A percentile compares a stretch with the other conserved stretches of the same genome.
Conservation (phyloP, 2,888 invertebrate species). For the Sesamia inferens region DNA sequence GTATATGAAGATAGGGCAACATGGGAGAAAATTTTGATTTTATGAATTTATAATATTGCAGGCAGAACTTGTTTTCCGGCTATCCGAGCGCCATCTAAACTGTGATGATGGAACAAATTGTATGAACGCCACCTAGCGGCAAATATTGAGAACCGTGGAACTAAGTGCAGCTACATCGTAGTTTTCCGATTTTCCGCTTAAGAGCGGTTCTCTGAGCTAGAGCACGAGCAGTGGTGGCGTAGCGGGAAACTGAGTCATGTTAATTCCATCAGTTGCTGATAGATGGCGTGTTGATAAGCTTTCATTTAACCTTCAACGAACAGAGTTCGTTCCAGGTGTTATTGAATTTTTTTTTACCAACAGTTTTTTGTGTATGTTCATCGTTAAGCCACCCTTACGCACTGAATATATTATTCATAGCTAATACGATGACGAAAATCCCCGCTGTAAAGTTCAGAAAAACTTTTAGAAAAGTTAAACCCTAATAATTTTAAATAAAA, state of each 20-base stretch:
- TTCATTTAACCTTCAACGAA: not conserved
- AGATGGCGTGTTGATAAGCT: constrained; percentile 65
- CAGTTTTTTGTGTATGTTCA: not conserved
- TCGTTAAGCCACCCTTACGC: not conserved
- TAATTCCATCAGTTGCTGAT: constrained; percentile 60
- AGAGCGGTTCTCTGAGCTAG: not conserved
- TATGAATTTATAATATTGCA: constrained; percentile 27
- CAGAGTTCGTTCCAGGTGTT: constrained; percentile 14
- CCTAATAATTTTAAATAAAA: not conserved
- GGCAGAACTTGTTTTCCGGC: not conserved
- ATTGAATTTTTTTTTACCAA: constrained; percentile 34
- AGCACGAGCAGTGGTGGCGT: not conserved
- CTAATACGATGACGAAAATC: not conserved
- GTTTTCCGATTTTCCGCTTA: constrained; percentile 8
- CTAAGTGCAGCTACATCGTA: not conserved
- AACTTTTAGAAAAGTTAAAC: not conserved
- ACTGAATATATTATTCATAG: not conserved
- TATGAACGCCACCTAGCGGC: constrained; percentile 30
- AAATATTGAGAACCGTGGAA: not conserved
- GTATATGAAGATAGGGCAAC: not conserved
- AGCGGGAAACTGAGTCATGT: not conserved
- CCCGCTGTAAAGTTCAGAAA: not conserved
- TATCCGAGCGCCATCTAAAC: constrained; percentile 30
- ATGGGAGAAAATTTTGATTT: constrained; percentile 15
- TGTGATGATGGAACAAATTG: not conserved